Base-by-base conservation (phyloP, 2,888 invertebrate genomes). In the Kryphioiulus occultus region DNA sequence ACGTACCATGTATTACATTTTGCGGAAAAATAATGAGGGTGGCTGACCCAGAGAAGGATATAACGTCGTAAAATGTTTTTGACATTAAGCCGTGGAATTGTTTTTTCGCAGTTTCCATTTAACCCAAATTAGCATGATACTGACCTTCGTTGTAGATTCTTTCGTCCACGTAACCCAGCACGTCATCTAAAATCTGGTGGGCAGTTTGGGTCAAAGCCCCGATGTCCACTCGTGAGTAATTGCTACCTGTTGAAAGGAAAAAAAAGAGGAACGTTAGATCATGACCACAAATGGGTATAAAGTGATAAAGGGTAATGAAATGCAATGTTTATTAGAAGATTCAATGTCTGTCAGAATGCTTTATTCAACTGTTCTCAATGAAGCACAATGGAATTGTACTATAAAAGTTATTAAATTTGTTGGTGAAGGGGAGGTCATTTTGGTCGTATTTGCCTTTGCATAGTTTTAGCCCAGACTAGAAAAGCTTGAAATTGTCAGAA, bases 121-220 rank as follows among this genome's bases (percentile, higher is more conserved):
- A 30, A 10, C 35, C 15, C 2, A 84, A 35, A 17, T 84, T 22
- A 84, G 17, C 19, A 12, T 85, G 26, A 68, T 35, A 87, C 87
- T 87, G 44, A 87, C 87, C 87, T 85, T 87, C 87, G 22, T 87
- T 85, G 85, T 87, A 87, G 26, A 87, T 87, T 19, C 87, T 42
- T 26, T 87, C 87, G 35, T 87, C 85, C n/a, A 87, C 87, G 85
- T 87, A 87, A 85, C 87, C 87, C 17, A 87, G 19, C 7, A 87
- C 87, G 39, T 87, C 85, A 59, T 87, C 85, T 85, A 87, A 17
- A 39, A 87, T 85, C 15, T 44, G 39, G 53, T 87, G 44, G 22
- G 87, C 87, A n/a, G 87, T 35, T 12, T 87, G 47, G 26, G 85
- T 39, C 44, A 87, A 35, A n/a, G 30, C 32, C 22, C 85, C 59